Conservation (phyloP, 2,888 invertebrate species). For the Drosophila borealis region DNA sequence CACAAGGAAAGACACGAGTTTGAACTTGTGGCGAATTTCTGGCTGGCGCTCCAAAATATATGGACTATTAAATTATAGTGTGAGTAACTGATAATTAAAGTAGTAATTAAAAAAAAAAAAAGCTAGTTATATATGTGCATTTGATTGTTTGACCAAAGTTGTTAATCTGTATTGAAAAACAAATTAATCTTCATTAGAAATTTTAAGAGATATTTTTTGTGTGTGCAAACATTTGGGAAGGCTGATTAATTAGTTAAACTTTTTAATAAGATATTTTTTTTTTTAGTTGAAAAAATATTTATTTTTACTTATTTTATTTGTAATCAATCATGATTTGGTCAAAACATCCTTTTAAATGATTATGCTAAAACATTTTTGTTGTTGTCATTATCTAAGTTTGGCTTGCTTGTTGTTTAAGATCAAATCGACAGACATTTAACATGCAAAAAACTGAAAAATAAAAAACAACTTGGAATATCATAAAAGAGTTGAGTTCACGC, state of each 20-base stretch:
- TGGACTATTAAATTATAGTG: constrained; percentile 11
- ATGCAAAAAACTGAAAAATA: not conserved
- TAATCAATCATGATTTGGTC: not conserved
- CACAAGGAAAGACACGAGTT: constrained; percentile 21
- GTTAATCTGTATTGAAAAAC: not conserved
- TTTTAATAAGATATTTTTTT: too few species aligned
- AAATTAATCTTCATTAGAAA: not conserved
- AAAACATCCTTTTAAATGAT: not conserved
- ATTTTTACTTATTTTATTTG: too few species aligned
- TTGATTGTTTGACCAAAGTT: constrained; percentile 8
- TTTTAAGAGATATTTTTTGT: too few species aligned
- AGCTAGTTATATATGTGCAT: not conserved
- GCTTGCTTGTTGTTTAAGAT: not conserved
- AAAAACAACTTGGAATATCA: constrained; percentile 6
- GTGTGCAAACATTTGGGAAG: too few species aligned
- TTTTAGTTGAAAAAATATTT: too few species aligned
- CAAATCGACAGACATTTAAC: constrained; percentile 13
- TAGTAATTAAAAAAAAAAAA: not conserved
- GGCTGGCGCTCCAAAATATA: constrained; percentile 13
- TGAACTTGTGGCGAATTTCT: constrained; percentile 9
- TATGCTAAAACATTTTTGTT: not conserved
- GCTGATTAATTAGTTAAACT: too few species aligned
- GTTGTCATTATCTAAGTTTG: too few species aligned
- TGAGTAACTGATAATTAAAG: not conserved
- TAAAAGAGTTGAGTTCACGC: constrained; percentile 33